A percentile compares a stretch with the other conserved stretches of the same genome.
phyloP scores from a whole-genome alignment of 2,113 vertebrate species.

The Megaleporinus macrocephalus region DNA sequence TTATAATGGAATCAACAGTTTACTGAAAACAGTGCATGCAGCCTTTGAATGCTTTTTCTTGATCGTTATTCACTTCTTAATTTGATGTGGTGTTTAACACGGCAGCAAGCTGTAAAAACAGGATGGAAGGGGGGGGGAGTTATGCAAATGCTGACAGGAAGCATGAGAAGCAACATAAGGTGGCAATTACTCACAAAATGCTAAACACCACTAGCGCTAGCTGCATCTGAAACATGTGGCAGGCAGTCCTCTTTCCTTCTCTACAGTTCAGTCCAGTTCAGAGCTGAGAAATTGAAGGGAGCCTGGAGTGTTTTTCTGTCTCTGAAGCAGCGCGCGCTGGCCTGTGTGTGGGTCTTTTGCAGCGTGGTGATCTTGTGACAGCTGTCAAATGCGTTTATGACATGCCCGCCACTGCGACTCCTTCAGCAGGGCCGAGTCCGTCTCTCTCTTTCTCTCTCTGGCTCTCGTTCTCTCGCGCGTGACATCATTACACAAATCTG shows the following conservation, averaged over 20 bases:
- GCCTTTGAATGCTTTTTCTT: background rate
- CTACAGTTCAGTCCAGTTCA: background rate
- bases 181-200: slow-evolving; percentile 33
- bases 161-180: slow-evolving; percentile 21
- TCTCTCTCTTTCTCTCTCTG: background rate
- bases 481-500: slow-evolving; percentile 68
- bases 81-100: slow-evolving; percentile 49
- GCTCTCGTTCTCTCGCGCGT: slow-evolving; percentile 63
- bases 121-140: background rate
- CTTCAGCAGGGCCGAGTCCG: slow-evolving; percentile 54
- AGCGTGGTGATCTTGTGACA: slow-evolving; percentile 66
- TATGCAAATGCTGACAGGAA: slow-evolving; percentile 44
- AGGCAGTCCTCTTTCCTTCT: slow-evolving; percentile 13
- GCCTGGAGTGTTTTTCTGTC: slow-evolving; percentile 40
- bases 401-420: slow-evolving; percentile 66
- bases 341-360: slow-evolving; percentile 68
- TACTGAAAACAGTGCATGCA: background rate
- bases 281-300: slow-evolving; percentile 3
- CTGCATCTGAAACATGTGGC: slow-evolving; percentile 26
- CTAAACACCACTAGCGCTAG: slow-evolving; percentile 9
- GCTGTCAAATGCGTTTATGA: slow-evolving; percentile 63
- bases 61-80: slow-evolving; percentile 51
- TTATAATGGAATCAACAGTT: slow-evolving; percentile 50
- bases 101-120: slow-evolving; percentile 54
- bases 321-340: slow-evolving; percentile 57